A percentile compares a stretch with the other conserved stretches of the same genome.
Evolutionary conservation across 2,888 invertebrate genomes (phyloP).

Genomic region (Catocala nupta): DNA sequence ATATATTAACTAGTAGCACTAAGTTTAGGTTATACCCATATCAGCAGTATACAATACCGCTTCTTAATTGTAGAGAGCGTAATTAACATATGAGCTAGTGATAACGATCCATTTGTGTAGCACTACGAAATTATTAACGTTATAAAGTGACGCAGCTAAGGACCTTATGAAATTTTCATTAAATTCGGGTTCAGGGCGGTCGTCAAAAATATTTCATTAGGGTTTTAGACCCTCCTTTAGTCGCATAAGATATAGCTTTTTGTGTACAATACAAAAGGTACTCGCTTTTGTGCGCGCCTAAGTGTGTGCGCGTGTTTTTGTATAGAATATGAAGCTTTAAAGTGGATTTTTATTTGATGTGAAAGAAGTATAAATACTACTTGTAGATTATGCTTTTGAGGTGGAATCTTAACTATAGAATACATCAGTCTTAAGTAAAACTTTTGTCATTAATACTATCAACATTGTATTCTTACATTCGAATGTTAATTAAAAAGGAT

Average conservation of each 20-base stretch:
- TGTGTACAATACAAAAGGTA: conserved; percentile 43
- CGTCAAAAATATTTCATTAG: conserved; percentile 57
- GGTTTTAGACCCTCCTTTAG: conserved; percentile 45
- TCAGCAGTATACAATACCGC: too few relatives aligned
- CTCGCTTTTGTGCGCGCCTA: conserved; percentile 36
- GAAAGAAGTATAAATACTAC: too few relatives aligned
- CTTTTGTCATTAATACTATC: too few relatives aligned
- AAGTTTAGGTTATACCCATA: too few relatives aligned
- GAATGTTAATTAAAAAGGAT: too few relatives aligned
- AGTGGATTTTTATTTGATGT: conserved; percentile 2
- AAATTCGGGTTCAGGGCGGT: conserved; percentile 49
- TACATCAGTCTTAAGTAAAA: too few relatives aligned
- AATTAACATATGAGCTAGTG: conserved; percentile 45
- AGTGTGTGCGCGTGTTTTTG: conserved; percentile 15
- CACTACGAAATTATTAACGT: conserved; percentile 43
- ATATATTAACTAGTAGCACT: too few relatives aligned
- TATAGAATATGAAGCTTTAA: neutral
- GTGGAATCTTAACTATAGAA: too few relatives aligned
- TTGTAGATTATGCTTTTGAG: too few relatives aligned
- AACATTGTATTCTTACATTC: too few relatives aligned
- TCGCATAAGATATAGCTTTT: conserved; percentile 48
- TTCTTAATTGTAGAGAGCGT: conserved; percentile 18
- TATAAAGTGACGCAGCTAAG: conserved; percentile 44
- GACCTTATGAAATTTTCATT: conserved; percentile 55
- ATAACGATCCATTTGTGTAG: conserved; percentile 27